phyloP scores from a whole-genome alignment of 2,113 vertebrate genomes.

The Cyprinodon tularosa region DNA sequence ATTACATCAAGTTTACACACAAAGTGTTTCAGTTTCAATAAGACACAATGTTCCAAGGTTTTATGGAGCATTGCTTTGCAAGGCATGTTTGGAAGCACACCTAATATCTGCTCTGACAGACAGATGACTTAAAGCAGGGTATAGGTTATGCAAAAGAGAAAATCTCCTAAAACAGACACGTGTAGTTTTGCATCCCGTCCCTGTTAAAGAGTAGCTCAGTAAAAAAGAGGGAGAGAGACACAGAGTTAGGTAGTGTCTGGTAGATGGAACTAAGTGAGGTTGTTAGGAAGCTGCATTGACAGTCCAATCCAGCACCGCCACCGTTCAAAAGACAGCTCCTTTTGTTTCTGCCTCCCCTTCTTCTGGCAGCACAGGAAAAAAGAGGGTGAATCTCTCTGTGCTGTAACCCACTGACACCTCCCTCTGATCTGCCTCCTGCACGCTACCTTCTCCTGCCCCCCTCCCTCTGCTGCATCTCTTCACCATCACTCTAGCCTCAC shows the following conservation, averaged over 20 bases:
- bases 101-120: background rate
- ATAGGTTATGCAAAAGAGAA: background rate
- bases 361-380: constrained; percentile 56
- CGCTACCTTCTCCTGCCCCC: constrained; percentile 34
- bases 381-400: constrained; percentile 64
- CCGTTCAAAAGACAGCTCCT: constrained; percentile 76
- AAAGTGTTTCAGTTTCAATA: background rate
- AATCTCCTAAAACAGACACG: background rate
- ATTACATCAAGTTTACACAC: background rate
- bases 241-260: constrained; percentile 49
- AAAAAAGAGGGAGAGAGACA: constrained; percentile 7
- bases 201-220: constrained; percentile 24
- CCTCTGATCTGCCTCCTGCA: constrained; percentile 76
- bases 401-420: constrained; percentile 76
- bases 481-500: constrained; percentile 47
- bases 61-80: background rate
- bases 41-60: background rate
- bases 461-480: constrained; percentile 48
- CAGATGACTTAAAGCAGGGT: background rate
- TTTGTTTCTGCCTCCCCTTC: constrained; percentile 76
- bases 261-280: constrained; percentile 66
- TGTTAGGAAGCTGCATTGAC: constrained; percentile 71
- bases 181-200: background rate
- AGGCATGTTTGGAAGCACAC: background rate
- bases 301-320: constrained; percentile 68